Base-by-base conservation (phyloP, 1,140 invertebrate genomes). In the Drosophila pseudoananassae region DNA sequence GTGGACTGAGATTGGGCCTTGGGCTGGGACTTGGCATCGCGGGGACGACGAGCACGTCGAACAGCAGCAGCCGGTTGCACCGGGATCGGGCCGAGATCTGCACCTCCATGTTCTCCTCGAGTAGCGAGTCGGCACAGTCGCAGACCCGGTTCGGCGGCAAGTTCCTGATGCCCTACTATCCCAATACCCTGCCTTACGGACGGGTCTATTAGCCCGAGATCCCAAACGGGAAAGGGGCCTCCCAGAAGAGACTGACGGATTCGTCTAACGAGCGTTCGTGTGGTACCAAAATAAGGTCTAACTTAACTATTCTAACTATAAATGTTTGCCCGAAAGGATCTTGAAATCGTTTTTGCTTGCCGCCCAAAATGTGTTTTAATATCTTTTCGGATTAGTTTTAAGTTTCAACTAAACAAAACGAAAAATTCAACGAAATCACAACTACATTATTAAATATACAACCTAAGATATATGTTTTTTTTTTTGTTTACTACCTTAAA, bases 61-160 rank as follows among this genome's bases (percentile, higher is more conserved):
- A 84, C 45, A 84, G 80, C 64, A 83, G 83, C 58, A 82, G 80
- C 14, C 83, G 84, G 0, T 8, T 91, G 36, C 83, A 89, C 59
- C 69, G 83, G 4, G 66, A 69, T 38, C 31, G 66, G 25, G 53
- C 83, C n/a, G 88, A 90, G 27, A 76, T 90, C 5, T 92, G 91
- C 27, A 91, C 90, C 17, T 91, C 91, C 10, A 92, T 92, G 87
- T 92, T 92, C 58, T 92, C 91, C 1, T 91, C 91, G 36, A 91
- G 90, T 60, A 91, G 88, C 55, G 88, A 91, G 38, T 91, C 90
- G 25, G 83, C 83, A 1, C 90, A 91, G 51, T 90, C 91, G 20
- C 83, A 76, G n/a, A 75, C 82, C 0, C 76, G 91, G 10, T 92
- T 92, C 45, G 91, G 78, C 8, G 78, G 84, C 50, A 92, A 90